Conservation (phyloP, 2,797 vertebrate species). For the Artibeus lituratus region DNA sequence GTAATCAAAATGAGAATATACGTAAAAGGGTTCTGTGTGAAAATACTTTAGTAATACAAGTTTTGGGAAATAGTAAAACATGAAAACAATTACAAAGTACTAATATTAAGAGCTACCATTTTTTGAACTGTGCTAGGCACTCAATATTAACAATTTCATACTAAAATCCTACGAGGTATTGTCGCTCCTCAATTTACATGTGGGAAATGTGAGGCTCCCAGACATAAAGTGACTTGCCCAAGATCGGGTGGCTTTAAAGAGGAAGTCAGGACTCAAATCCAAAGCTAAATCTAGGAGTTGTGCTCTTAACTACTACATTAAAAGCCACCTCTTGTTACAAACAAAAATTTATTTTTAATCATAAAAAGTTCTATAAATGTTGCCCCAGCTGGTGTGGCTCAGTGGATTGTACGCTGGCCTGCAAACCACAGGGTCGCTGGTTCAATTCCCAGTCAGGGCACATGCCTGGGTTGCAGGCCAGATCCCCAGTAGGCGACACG, state of each 20-base stretch:
- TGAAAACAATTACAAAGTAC: not conserved
- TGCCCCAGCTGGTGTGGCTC: not conserved
- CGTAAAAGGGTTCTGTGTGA: not conserved
- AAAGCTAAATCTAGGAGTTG: not conserved
- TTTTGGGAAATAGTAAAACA: constrained; percentile 33
- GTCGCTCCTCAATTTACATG: not conserved
- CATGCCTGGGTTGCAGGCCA: too few relatives aligned
- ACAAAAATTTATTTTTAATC: constrained; percentile 3
- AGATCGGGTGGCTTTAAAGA: not conserved
- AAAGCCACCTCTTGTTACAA: constrained; percentile 10
- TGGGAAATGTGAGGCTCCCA: not conserved
- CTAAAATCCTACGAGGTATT: not conserved
- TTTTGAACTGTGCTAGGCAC: not conserved
- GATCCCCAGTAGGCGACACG: too few relatives aligned
- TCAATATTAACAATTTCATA: not conserved
- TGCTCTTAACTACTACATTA: not conserved
- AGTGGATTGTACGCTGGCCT: too few relatives aligned
- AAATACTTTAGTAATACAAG: not conserved
- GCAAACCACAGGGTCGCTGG: too few relatives aligned
- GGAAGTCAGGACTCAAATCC: not conserved
- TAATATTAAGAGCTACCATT: constrained; percentile 16
- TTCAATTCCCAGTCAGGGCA: too few relatives aligned
- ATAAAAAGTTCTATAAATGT: not conserved
- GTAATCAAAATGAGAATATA: constrained; percentile 34
- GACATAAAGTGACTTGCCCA: not conserved